Evolutionary conservation across 1,140 invertebrate genomes (phyloP).

Genomic region (Heliconius nattereri): DNA sequence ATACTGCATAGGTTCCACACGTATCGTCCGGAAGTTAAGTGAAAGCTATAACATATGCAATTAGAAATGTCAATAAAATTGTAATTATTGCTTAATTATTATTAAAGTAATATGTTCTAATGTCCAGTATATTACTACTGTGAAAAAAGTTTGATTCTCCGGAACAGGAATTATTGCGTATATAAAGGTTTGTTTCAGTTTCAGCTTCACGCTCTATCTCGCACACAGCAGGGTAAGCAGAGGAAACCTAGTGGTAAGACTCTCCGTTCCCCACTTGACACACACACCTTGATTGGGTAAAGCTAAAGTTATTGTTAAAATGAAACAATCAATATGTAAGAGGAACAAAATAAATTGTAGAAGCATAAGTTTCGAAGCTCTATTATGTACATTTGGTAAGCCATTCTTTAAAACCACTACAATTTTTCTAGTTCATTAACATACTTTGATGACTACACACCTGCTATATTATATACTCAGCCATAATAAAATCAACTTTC

Average conservation of each 20-base stretch:
- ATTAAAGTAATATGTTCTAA: background rate
- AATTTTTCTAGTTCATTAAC: background rate
- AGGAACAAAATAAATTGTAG: too few relatives aligned
- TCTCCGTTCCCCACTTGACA: too few relatives aligned
- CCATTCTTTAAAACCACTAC: background rate
- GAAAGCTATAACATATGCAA: background rate
- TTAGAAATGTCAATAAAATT: constrained; percentile 5
- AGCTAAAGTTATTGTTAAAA: too few relatives aligned
- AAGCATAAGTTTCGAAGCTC: background rate
- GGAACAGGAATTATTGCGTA: too few relatives aligned
- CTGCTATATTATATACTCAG: background rate
- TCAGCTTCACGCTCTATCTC: too few relatives aligned
- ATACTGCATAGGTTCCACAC: background rate
- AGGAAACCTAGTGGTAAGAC: too few relatives aligned
- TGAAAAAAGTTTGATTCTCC: too few relatives aligned
- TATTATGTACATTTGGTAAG: background rate
- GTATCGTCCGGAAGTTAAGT: constrained; percentile 2
- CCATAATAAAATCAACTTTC: constrained; percentile 4
- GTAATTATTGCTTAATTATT: background rate
- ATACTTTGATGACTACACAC: background rate
- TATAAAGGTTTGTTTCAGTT: too few relatives aligned
- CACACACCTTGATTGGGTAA: too few relatives aligned
- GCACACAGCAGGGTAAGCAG: too few relatives aligned
- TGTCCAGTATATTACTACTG: background rate
- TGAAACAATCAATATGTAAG: too few relatives aligned